A percentile compares a stretch with the other conserved stretches of the same genome.
phyloP scores from a whole-genome alignment of 1,140 invertebrate species.

The Caenorhabditis tropicalis region DNA sequence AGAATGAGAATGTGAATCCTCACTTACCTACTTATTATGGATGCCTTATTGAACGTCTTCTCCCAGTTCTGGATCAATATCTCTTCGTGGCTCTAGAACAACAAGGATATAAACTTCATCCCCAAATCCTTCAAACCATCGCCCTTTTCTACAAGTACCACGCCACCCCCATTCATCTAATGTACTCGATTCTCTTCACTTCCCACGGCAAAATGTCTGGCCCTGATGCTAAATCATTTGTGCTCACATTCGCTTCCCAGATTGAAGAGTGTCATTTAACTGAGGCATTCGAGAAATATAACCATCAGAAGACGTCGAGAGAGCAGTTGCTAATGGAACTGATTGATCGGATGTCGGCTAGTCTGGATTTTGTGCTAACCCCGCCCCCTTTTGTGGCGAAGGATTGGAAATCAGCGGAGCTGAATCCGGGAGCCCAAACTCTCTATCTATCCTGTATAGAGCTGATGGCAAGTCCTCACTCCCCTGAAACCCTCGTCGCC shows the following conservation, averaged over 20 bases:
- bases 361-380: constrained; percentile 46
- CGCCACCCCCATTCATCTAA: not conserved
- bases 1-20: not conserved
- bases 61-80: constrained; percentile 44
- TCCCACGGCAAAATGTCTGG: constrained; percentile 6
- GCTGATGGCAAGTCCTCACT: constrained; percentile 54
- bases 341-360: constrained; percentile 31
- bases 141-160: constrained; percentile 16
- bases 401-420: constrained; percentile 51
- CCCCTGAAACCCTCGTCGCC: not conserved
- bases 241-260: not conserved
- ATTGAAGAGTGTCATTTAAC: constrained; percentile 42
- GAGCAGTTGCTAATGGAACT: constrained; percentile 24
- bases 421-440: constrained; percentile 44
- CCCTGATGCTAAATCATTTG: constrained; percentile 21
- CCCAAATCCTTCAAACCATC: not conserved
- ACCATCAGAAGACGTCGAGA: constrained; percentile 32
- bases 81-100: constrained; percentile 6
- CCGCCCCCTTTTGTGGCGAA: constrained; percentile 49
- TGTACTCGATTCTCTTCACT: not conserved
- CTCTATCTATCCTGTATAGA: constrained; percentile 53
- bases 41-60: constrained; percentile 48
- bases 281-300: constrained; percentile 17
- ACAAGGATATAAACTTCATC: not conserved
- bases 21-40: constrained; percentile 55